Conservation (phyloP, 2,888 invertebrate genomes). For the Euspilapteryx auroguttella region DNA sequence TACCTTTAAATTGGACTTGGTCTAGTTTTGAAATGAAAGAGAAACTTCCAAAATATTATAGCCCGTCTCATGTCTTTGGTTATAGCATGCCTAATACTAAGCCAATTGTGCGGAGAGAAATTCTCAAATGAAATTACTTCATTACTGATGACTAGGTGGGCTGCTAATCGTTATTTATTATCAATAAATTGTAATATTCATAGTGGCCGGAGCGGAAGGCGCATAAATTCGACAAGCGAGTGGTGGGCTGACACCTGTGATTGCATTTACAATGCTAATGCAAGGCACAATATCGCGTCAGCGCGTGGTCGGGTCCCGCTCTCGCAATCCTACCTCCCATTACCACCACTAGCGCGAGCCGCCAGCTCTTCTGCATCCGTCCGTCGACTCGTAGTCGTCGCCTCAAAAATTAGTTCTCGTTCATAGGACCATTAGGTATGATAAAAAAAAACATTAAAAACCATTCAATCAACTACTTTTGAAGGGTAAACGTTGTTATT, state of each 20-base stretch:
- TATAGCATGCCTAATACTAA: background rate
- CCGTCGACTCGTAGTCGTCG: too few species aligned
- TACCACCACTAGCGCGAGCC: too few species aligned
- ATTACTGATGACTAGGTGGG: slow-evolving; percentile 24
- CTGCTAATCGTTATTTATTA: slow-evolving; percentile 44
- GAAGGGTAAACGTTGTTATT: too few species aligned
- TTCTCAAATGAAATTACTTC: slow-evolving; percentile 27
- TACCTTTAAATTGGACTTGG: too few species aligned
- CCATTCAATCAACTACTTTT: too few species aligned
- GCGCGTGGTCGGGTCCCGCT: slow-evolving; percentile 12
- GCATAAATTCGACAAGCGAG: slow-evolving; percentile 52
- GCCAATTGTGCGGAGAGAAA: slow-evolving; percentile 1
- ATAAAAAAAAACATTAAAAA: too few species aligned
- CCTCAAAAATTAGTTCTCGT: too few species aligned
- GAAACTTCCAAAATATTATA: too few species aligned
- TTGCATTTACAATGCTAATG: slow-evolving; percentile 62
- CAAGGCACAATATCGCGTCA: slow-evolving; percentile 38
- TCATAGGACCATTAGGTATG: too few species aligned
- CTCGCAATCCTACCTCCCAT: slow-evolving; percentile 11
- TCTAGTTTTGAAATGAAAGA: too few species aligned
- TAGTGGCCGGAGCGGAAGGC: slow-evolving; percentile 41
- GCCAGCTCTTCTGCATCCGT: too few species aligned
- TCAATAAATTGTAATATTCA: slow-evolving; percentile 48
- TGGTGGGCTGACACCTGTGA: slow-evolving; percentile 55
- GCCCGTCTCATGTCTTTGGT: slow-evolving; percentile 1